These are phyloP conservation scores for Siniperca chuatsi DNA, from an alignment of 2,113 vertebrate genomes.

Conservation along the genomic window DNA sequence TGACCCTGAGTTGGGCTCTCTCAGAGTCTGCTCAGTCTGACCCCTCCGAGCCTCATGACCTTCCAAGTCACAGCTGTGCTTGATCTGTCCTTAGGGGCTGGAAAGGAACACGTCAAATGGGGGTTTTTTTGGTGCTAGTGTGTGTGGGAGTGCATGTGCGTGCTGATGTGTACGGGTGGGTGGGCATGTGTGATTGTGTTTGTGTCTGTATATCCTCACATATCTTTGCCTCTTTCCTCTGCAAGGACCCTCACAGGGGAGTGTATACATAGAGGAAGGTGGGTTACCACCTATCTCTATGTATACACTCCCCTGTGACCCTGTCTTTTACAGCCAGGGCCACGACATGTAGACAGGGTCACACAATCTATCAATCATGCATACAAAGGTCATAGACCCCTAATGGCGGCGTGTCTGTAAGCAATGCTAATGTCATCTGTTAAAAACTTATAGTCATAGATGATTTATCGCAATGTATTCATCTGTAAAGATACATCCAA, in stretches of 20 bases:
- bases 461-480: slow-evolving; percentile 73
- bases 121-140: slow-evolving; percentile 48
- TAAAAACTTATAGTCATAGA: slow-evolving; percentile 73
- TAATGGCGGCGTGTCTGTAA: slow-evolving; percentile 72
- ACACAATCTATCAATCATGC: slow-evolving; percentile 80
- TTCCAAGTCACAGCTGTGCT: slow-evolving; percentile 87
- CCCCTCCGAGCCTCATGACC: slow-evolving; percentile 79
- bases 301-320: slow-evolving; percentile 8
- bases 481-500: slow-evolving; percentile 59
- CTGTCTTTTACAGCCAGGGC: slow-evolving; percentile 60
- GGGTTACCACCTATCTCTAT: slow-evolving; percentile 46
- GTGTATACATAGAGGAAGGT: slow-evolving; percentile 67
- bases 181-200: slow-evolving; percentile 34
- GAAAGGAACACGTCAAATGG: slow-evolving; percentile 79
- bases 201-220: slow-evolving; percentile 54
- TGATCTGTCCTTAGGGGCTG: slow-evolving; percentile 86
- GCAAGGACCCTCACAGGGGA: slow-evolving; percentile 49
- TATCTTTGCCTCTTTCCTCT: slow-evolving; percentile 41
- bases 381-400: slow-evolving; percentile 72
- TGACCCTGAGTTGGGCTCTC: slow-evolving; percentile 82
- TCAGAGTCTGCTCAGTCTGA: slow-evolving; percentile 86
- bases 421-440: slow-evolving; percentile 81
- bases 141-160: slow-evolving; percentile 49
- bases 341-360: slow-evolving; percentile 65
- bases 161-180: slow-evolving; percentile 35